phyloP scores from a whole-genome alignment of 64 coral and sea anemone genomes.

The Cladopsammia gracilis region DNA sequence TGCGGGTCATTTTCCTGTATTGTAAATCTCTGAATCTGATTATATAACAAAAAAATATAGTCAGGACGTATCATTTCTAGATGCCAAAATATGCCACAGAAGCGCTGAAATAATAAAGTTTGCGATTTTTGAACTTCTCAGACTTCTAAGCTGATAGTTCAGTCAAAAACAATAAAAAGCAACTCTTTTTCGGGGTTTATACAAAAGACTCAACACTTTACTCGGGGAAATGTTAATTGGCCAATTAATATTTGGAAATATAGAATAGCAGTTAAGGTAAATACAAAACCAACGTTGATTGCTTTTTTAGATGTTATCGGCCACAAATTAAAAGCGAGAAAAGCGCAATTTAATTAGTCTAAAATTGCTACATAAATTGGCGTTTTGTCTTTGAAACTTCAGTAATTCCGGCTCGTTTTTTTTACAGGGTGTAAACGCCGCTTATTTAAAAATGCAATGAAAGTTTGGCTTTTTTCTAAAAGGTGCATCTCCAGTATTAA shows the following conservation, averaged over 20 bases:
- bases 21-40: constrained; percentile 7
- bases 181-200: too few relatives aligned
- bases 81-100: too few relatives aligned
- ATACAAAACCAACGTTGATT: constrained; percentile 15
- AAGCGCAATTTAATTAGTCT: constrained; percentile 46
- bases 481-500: not conserved
- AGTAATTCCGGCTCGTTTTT: not conserved
- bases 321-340: constrained; percentile 14
- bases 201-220: not conserved
- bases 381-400: constrained; percentile 11
- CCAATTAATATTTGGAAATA: constrained; percentile 40
- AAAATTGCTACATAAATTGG: constrained; percentile 19
- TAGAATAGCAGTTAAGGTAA: constrained; percentile 22
- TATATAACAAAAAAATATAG: not conserved
- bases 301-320: constrained; percentile 25
- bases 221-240: not conserved
- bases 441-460: not conserved
- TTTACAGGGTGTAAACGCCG: not conserved
- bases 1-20: not conserved
- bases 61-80: too few relatives aligned
- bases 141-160: too few relatives aligned
- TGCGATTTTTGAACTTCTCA: too few relatives aligned
- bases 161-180: too few relatives aligned
- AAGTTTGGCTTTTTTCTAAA: not conserved
- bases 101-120: too few relatives aligned